Conservation (phyloP, 2,113 vertebrate genomes). For the Rostratula benghalensis region DNA sequence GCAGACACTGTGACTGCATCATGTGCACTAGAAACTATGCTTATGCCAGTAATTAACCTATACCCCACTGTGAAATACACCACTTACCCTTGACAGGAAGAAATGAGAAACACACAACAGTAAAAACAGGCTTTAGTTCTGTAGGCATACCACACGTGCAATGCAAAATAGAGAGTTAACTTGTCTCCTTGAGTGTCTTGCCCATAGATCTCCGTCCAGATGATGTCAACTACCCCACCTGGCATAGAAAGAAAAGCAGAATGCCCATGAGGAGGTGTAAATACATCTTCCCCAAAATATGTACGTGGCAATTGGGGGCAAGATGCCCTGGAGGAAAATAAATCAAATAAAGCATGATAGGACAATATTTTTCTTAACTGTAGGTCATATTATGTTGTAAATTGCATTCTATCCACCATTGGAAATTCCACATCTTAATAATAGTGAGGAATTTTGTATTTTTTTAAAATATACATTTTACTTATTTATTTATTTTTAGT, state of each 20-base stretch:
- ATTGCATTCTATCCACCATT: background rate
- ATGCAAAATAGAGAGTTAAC: background rate
- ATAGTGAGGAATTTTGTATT: background rate
- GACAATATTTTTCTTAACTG: background rate
- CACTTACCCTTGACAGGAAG: background rate
- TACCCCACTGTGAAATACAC: background rate
- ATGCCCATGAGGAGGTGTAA: background rate
- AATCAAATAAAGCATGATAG: background rate
- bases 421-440: background rate
- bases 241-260: background rate
- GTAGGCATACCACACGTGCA: background rate
- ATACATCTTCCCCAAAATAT: background rate
- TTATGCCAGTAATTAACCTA: conserved; percentile 31
- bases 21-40: background rate
- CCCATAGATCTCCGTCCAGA: background rate
- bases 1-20: background rate
- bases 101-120: background rate
- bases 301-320: background rate
- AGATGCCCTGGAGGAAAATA: background rate
- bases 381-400: background rate
- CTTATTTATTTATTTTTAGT: background rate
- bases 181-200: background rate
- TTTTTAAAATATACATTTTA: no score
- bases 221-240: background rate
- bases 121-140: background rate